phyloP scores from a whole-genome alignment of 2,113 vertebrate species.

The Cricetomys ansorgei region DNA sequence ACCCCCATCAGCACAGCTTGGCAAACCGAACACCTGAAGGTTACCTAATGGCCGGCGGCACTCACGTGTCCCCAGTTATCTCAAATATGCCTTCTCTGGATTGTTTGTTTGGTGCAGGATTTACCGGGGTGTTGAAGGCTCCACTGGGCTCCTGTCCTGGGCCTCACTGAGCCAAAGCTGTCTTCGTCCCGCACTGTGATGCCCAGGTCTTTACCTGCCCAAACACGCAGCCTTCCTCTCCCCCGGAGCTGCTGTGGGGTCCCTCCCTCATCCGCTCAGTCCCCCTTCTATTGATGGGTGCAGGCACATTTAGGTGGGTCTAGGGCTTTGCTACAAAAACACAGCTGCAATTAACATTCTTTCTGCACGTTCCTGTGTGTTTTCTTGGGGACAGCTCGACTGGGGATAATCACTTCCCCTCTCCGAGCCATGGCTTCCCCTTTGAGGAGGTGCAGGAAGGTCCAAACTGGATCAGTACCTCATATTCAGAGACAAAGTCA shows the following conservation, averaged over 20 bases:
- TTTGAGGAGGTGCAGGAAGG: neutral
- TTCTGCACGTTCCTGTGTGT: conserved; percentile 23
- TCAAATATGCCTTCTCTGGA: neutral
- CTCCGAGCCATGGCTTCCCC: conserved; percentile 34
- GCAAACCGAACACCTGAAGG: neutral
- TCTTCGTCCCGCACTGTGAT: neutral
- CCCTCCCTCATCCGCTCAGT: conserved; percentile 20
- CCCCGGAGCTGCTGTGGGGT: neutral
- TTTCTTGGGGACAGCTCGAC: conserved; percentile 60
- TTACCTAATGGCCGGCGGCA: neutral
- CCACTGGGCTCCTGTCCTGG: neutral
- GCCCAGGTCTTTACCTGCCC: conserved; percentile 51
- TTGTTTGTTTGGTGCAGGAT: conserved; percentile 44
- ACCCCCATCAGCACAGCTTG: neutral
- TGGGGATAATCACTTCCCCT: conserved; percentile 47
- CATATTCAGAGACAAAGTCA: neutral
- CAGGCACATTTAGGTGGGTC: conserved; percentile 46
- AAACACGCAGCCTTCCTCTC: conserved; percentile 16
- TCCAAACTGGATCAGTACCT: neutral
- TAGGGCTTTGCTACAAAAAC: conserved; percentile 76
- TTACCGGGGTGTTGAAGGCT: conserved; percentile 56
- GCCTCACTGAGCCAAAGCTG: neutral
- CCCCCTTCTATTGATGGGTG: conserved; percentile 66
- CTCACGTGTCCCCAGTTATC: neutral
- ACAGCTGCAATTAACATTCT: conserved; percentile 78